phyloP scores from a whole-genome alignment of 2,888 invertebrate genomes.

The Meghimatium bilineatum region DNA sequence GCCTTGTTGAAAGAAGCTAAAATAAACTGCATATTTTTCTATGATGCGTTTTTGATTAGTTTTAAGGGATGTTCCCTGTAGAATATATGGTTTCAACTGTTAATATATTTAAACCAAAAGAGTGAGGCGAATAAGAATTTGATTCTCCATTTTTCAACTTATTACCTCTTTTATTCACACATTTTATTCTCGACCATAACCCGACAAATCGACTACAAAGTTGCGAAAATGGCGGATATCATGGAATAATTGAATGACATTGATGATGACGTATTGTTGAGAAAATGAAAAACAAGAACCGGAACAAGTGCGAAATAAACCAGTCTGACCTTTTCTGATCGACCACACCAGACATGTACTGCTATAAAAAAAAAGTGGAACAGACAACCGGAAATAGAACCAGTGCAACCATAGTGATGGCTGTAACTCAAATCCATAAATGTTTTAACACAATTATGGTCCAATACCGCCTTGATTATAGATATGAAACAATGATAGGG shows the following conservation, averaged over 20 bases:
- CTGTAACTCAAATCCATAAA: slow-evolving; percentile 60
- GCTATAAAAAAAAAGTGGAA: slow-evolving; percentile 28
- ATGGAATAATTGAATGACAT: slow-evolving; percentile 27
- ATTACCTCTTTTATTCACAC: neutral
- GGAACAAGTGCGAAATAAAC: slow-evolving; percentile 36
- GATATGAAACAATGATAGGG: slow-evolving; percentile 66
- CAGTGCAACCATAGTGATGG: slow-evolving; percentile 55
- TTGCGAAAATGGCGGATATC: neutral
- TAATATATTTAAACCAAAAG: too few relatives aligned
- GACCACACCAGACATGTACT: slow-evolving; percentile 28
- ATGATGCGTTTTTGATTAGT: too few relatives aligned
- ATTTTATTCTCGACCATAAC: neutral
- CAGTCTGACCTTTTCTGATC: slow-evolving; percentile 31
- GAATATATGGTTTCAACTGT: too few relatives aligned
- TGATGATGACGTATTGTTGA: slow-evolving; percentile 19
- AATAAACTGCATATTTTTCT: too few relatives aligned
- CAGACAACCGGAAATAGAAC: slow-evolving; percentile 37
- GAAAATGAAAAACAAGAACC: slow-evolving; percentile 23
- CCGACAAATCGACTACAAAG: neutral
- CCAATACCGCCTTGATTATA: slow-evolving; percentile 60
- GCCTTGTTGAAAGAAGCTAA: too few relatives aligned
- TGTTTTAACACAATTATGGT: slow-evolving; percentile 61
- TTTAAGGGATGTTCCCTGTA: too few relatives aligned
- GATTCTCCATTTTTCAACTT: too few relatives aligned
- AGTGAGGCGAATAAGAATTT: too few relatives aligned